Base-by-base conservation (phyloP, 2,888 invertebrate genomes). In the Oxystoma pomonae region DNA sequence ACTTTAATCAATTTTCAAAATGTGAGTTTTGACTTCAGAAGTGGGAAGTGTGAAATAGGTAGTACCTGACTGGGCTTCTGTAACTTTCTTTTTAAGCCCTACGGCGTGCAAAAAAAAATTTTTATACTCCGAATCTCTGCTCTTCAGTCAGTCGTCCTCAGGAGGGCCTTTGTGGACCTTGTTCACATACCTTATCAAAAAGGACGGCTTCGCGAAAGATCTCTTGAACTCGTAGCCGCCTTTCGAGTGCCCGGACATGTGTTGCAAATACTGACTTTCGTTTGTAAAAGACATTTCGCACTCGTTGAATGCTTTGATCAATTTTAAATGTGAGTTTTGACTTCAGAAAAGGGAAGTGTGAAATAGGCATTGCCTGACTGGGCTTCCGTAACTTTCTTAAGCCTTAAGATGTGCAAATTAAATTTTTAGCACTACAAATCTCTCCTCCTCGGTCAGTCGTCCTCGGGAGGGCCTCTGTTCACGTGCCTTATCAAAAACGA, bases 251-350 rank as follows among this genome's bases (percentile, higher is more conserved):
- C 88, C 87, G 81, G 89, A 87, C 78, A 90, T 87, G 81, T 91
- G 91, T 67, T 88, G 83, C 67, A 89, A 87, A 80, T 90, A 90
- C 81, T 89, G 88, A 65, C 86, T 85, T 82, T 90, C 90, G 73
- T 87, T 89, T 60, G 87, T 89, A 80, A 90, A 90, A 66, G 88
- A 87, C 81, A 88, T 84, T 64, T 88, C 87, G 79, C 90, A 90
- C 65, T 87, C 83, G 75, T 87, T 87, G 81, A 90, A 90, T 71
- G 86, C 86, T 72, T 74, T 67, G 18, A 71, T 88, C 88, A 69
- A 87, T 88, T 90, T 90, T 2, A 87, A 60, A 90, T 88, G 79
- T 91, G 91, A 59, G 90, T 89, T 87, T n/a, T n/a, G n/a, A n/a
- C n/a, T n/a, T n/a, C n/a, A n/a, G n/a, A n/a, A n/a, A n/a, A n/a